phyloP scores from a whole-genome alignment of 2,888 invertebrate species.

The Theodoxus fluviatilis region DNA sequence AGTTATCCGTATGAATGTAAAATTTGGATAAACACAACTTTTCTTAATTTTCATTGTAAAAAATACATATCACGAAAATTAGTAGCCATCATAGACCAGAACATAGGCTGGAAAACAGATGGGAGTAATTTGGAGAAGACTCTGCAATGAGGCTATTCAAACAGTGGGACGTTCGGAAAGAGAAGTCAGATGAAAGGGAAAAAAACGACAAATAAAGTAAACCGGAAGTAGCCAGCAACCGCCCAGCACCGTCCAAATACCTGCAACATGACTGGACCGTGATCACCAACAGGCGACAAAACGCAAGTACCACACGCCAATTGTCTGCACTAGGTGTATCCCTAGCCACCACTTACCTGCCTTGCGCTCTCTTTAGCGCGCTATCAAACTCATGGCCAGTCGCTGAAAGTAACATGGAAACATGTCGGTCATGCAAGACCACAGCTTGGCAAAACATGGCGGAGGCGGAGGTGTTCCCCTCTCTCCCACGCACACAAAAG shows the following conservation, averaged over 20 bases:
- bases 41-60: neutral
- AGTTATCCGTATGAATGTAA: too few species aligned
- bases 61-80: neutral
- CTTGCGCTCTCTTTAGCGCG: constrained; percentile 7
- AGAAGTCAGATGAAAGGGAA: neutral
- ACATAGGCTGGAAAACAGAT: constrained; percentile 16
- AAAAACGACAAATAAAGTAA: constrained; percentile 16
- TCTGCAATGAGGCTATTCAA: neutral
- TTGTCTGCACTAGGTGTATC: too few species aligned
- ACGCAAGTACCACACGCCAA: constrained; percentile 34
- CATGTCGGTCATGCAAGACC: too few species aligned
- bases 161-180: neutral
- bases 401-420: too few species aligned
- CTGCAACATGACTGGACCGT: constrained; percentile 47
- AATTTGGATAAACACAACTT: neutral
- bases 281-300: constrained; percentile 36
- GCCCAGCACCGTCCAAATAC: constrained; percentile 49
- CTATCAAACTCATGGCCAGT: too few species aligned
- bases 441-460: too few species aligned
- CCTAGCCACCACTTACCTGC: constrained; percentile 22
- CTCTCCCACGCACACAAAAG: too few species aligned
- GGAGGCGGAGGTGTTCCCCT: too few species aligned
- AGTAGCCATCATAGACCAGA: constrained; percentile 14
- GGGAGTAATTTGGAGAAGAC: neutral
- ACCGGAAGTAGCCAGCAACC: constrained; percentile 44